phyloP scores from a whole-genome alignment of 2,113 vertebrate genomes.

The Phrynocephalus versicolor region DNA sequence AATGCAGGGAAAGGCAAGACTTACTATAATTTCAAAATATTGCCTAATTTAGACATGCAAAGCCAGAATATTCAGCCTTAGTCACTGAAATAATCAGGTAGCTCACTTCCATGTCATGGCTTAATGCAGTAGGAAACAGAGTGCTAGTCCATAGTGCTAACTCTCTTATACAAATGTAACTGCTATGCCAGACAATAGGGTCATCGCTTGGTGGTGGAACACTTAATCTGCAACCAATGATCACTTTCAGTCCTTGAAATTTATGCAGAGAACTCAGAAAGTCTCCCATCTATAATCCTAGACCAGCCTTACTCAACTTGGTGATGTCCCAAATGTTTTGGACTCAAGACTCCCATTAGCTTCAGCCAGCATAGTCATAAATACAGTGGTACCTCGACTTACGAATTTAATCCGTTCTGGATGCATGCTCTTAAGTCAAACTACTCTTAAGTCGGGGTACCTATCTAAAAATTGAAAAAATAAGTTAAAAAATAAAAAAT shows the following conservation, averaged over 20 bases:
- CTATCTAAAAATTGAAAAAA: no score
- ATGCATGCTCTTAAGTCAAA: no score
- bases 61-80: neutral
- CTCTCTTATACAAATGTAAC: neutral
- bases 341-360: no score
- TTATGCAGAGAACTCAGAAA: neutral
- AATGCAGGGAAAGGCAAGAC: neutral
- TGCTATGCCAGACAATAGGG: neutral
- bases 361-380: no score
- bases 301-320: no score
- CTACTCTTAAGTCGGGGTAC: no score
- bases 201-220: no score
- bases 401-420: no score
- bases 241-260: neutral
- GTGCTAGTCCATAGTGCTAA: neutral
- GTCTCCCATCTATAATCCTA: neutral
- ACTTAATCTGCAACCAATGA: neutral
- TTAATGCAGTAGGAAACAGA: neutral
- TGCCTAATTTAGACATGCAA: neutral
- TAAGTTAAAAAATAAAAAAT: no score
- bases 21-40: neutral
- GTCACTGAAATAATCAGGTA: slow-evolving; percentile 1
- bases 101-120: neutral
- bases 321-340: no score
- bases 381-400: no score